Evolutionary conservation across 1,140 invertebrate genomes (phyloP), one percentile per base, ranked within the genome.

Genomic region (Macrobrachium nipponense): DNA sequence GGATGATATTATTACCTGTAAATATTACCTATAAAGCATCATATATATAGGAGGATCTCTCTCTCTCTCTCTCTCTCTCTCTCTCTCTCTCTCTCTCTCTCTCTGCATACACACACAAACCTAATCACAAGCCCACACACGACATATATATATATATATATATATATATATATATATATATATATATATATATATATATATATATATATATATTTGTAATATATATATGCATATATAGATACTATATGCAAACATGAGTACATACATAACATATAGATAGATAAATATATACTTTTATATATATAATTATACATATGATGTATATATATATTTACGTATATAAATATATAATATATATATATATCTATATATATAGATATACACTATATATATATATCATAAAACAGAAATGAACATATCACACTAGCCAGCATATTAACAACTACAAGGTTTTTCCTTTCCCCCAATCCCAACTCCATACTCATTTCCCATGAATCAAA

Each of bases 101-200:
- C 20, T 43, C 10, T 12, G 14, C 12, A 51, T 11, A 75, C 36
- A 36, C 2, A 75, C 12, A 75, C 6, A 75, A 0, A 36, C 36
- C 3, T 6, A 75, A 11, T 7, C n/a, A 68, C 12, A 68, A 23
- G 12, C 27, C 5, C 27, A 68, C 27, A 68, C 27, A 68, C 27
- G 27, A 23, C 4, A 18, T 62, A 62, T 62, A 27, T 72, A 72
- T n/a, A n/a, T 72, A 72, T 72, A 75, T 72, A 72, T 72, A 72
- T 72, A 72, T 72, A 72, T 72, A 72, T 72, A 72, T 72, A 72
- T 72, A 72, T 72, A 72, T 72, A 72, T 72, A 72, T 72, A 72
- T 72, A 72, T 72, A 72, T 72, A 72, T 72, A 72, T 72, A 72
- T 43, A 75, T 43, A 75, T 75, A 75, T 43, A 75, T 43, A 75